These are phyloP conservation scores for Crotalus tigris DNA, from an alignment of 2,113 vertebrate genomes.

Conservation along the genomic window DNA sequence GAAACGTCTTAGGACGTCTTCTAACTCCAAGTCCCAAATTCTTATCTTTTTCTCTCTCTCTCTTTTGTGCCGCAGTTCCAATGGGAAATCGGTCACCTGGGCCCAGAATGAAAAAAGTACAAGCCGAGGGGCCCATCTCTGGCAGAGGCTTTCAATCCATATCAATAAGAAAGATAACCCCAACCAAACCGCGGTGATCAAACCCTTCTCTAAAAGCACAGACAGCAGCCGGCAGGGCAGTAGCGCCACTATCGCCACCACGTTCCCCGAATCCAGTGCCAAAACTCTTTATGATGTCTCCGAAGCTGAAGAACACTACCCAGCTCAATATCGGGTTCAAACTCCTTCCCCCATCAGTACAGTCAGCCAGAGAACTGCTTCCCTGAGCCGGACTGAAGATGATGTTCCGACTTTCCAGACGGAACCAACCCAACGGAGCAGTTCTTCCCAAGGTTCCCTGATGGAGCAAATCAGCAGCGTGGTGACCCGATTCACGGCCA, in stretches of 20 bases:
- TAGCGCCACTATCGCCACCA: conserved; percentile 56
- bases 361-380: conserved; percentile 80
- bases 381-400: conserved; percentile 76
- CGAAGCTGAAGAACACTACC: conserved; percentile 83
- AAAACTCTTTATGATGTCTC: conserved; percentile 86
- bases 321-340: conserved; percentile 77
- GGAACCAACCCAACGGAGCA: conserved; percentile 76
- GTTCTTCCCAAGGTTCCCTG: conserved; percentile 82
- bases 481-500: conserved; percentile 96
- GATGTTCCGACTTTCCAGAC: conserved; percentile 76
- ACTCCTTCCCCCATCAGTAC: conserved; percentile 92
- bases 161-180: conserved; percentile 94
- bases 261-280: conserved; percentile 72
- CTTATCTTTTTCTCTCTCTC: not conserved
- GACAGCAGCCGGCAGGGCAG: conserved; percentile 74
- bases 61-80: conserved; percentile 76
- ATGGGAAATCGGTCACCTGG: conserved; percentile 96
- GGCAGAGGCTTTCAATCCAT: conserved; percentile 93
- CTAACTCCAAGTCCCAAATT: not conserved
- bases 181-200: conserved; percentile 97
- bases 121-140: conserved; percentile 89
- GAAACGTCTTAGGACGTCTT: not conserved
- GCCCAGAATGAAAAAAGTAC: conserved; percentile 88
- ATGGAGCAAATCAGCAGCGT: conserved; percentile 99
- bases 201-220: conserved; percentile 90